A percentile compares a stretch with the other conserved stretches of the same genome.
phyloP scores from a whole-genome alignment of 2,797 vertebrate genomes.

The Myiothlypis chrysogaster region DNA sequence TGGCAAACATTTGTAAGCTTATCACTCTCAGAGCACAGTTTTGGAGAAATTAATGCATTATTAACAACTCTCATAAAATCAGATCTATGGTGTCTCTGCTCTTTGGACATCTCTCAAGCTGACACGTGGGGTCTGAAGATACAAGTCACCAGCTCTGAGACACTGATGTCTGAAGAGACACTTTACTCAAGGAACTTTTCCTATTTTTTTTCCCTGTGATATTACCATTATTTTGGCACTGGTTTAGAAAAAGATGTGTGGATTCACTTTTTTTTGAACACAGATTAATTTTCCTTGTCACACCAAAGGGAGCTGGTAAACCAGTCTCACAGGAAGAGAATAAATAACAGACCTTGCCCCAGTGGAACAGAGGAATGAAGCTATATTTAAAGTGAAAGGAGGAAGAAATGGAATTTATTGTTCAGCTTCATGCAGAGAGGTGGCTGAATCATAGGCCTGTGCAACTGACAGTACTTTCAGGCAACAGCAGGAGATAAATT shows the following conservation, averaged over 20 bases:
- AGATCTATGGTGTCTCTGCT: not conserved
- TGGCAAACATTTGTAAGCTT: not conserved
- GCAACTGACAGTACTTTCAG: not conserved
- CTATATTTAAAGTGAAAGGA: constrained; percentile 39
- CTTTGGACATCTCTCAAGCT: not conserved
- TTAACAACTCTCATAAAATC: not conserved
- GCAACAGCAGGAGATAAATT: constrained; percentile 52
- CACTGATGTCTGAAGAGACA: not conserved
- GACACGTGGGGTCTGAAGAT: fast-evolving
- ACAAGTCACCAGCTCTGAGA: not conserved
- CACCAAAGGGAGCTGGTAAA: not conserved
- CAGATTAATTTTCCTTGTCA: not conserved
- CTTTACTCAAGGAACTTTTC: not conserved
- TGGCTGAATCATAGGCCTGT: constrained; percentile 44
- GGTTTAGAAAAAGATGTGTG: not conserved
- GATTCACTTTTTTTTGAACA: not conserved
- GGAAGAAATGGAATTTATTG: constrained; percentile 54
- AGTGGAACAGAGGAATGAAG: not conserved
- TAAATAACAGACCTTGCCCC: not conserved
- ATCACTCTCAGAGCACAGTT: not conserved
- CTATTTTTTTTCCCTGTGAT: not conserved
- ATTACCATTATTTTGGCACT: not conserved
- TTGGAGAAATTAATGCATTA: not conserved
- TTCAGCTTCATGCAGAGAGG: constrained; percentile 49
- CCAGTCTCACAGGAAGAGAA: not conserved